phyloP scores from a whole-genome alignment of 2,797 vertebrate species.

The Sternarchorhynchus goeldii region DNA sequence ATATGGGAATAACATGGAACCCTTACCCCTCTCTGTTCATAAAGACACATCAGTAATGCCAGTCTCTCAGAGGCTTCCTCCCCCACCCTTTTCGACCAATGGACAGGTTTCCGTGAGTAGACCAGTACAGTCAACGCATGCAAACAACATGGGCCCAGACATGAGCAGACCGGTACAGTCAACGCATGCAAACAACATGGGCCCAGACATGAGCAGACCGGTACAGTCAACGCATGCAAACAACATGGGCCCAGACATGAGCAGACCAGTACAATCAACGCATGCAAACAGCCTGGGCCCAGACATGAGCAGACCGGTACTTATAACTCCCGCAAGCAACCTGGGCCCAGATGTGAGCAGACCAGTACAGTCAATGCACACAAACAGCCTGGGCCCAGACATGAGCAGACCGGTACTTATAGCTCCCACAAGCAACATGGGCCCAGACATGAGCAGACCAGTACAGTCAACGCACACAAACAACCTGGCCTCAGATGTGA shows the following conservation, averaged over 20 bases:
- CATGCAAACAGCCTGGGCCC: conserved; percentile 41
- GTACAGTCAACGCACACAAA: conserved; percentile 33
- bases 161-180: too few species aligned
- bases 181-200: background rate
- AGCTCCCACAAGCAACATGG: conserved; percentile 30
- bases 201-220: background rate
- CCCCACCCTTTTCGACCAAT: conserved; percentile 55
- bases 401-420: conserved; percentile 2
- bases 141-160: too few species aligned
- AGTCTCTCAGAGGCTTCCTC: conserved; percentile 53
- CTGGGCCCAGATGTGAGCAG: too few species aligned
- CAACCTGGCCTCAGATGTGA: conserved; percentile 15
- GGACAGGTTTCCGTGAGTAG: conserved; percentile 57
- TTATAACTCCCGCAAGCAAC: too few species aligned
- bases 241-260: conserved; percentile 19
- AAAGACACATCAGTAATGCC: conserved; percentile 49
- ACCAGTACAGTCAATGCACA: conserved; percentile 30
- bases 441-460: background rate
- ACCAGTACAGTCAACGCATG: background rate
- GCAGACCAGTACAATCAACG: conserved; percentile 9
- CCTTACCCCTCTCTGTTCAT: conserved; percentile 42
- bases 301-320: background rate
- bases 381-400: conserved; percentile 29
- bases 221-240: conserved; percentile 34
- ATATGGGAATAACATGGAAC: conserved; percentile 52